phyloP scores from a whole-genome alignment of 2,113 vertebrate genomes.

The Daphoenositta chrysoptera region DNA sequence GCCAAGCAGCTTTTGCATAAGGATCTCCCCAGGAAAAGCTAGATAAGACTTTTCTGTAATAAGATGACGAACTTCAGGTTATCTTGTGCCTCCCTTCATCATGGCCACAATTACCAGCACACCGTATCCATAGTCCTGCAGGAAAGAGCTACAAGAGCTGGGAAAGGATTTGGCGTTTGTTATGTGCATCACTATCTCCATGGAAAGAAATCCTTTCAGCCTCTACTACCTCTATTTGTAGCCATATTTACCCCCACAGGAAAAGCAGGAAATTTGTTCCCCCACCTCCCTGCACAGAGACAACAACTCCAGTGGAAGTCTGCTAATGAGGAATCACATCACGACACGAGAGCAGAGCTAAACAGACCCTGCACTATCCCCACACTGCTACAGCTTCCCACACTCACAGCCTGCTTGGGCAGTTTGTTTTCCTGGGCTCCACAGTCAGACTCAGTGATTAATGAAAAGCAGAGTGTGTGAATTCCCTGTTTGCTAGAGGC shows the following conservation, averaged over 20 bases:
- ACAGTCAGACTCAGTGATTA: not conserved
- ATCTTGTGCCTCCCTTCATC: not conserved
- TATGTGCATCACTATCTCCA: not conserved
- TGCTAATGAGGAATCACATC: not conserved
- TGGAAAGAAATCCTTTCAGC: not conserved
- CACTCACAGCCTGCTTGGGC: not conserved
- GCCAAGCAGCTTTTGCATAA: not conserved
- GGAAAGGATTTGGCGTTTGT: not conserved
- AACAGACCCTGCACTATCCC: not conserved
- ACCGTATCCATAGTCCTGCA: accelerated
- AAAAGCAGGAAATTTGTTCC: not conserved
- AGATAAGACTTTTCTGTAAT: not conserved
- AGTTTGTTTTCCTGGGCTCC: not conserved
- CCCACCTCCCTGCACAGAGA: not conserved
- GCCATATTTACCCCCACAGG: not conserved
- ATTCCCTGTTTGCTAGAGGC: not conserved
- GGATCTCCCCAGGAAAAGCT: not conserved
- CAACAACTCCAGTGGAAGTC: not conserved
- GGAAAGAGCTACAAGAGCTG: not conserved
- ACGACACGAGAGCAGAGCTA: accelerated
- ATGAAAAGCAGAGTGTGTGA: not conserved
- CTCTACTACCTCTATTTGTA: not conserved
- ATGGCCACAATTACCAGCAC: not conserved
- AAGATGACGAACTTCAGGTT: not conserved
- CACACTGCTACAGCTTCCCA: not conserved